Evolutionary conservation across 2,888 invertebrate species (phyloP).

Genomic region (Ellobium chinense): DNA sequence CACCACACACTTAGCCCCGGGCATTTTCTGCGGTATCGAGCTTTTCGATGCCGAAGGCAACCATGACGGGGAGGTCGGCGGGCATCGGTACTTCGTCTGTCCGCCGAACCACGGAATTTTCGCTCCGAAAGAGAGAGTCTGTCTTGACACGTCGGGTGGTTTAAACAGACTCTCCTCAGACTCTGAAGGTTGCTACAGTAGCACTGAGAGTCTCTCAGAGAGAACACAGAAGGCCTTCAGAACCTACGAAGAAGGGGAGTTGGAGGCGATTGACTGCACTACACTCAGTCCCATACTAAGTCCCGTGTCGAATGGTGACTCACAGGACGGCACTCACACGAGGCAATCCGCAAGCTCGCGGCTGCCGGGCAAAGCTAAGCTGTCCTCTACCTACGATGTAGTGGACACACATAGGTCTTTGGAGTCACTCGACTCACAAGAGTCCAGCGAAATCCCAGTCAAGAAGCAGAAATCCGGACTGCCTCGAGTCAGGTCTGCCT

Average conservation of each 20-base stretch:
- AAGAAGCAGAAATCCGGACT: slow-evolving; percentile 9
- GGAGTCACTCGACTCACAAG: slow-evolving; percentile 11
- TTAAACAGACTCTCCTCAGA: slow-evolving; percentile 27
- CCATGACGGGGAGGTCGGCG: slow-evolving; percentile 84
- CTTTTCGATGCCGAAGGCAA: slow-evolving; percentile 82
- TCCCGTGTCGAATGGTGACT: not conserved
- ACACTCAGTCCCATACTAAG: slow-evolving; percentile 25
- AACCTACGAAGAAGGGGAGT: slow-evolving; percentile 36
- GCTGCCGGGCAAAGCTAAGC: not conserved
- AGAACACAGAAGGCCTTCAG: slow-evolving; percentile 38
- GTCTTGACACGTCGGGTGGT: slow-evolving; percentile 49
- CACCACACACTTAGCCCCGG: slow-evolving; percentile 81
- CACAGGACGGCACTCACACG: not conserved
- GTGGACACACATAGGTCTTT: not conserved
- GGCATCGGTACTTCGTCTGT: slow-evolving; percentile 84
- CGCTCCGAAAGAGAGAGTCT: slow-evolving; percentile 83
- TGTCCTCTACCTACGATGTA: not conserved
- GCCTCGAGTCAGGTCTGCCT: not conserved
- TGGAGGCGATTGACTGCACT: slow-evolving; percentile 41
- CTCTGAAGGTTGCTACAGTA: slow-evolving; percentile 38
- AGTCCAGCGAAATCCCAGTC: not conserved
- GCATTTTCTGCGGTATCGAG: slow-evolving; percentile 85
- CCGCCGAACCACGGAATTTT: slow-evolving; percentile 83
- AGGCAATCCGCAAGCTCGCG: not conserved
- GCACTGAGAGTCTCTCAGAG: slow-evolving; percentile 38